Evolutionary conservation across 2,888 invertebrate genomes (phyloP), one percentile per base, ranked within the genome.

Genomic region (Epinotia bilunana): DNA sequence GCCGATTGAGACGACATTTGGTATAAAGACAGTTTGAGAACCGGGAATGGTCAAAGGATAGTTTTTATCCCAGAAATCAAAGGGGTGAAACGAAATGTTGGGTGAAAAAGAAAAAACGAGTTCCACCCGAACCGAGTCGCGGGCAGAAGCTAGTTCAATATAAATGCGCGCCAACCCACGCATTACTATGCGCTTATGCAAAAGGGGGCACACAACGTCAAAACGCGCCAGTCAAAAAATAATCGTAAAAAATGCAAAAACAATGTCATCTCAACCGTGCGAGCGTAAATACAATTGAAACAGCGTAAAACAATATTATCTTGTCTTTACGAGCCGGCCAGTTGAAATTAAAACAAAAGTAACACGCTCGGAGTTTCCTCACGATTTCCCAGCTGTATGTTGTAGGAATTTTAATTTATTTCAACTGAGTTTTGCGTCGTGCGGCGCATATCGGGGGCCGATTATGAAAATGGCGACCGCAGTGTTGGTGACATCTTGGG

Each of bases 381-480:
- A 85, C 86, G 85, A 85, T 84, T 83, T 83, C 83, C 81, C 83
- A 79, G 57, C 81, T 81, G 84, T 84, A 83, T 86, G 86, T 83
- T 84, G 83, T 74, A 81, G 79, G 86, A 87, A 86, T 88, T 88
- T 88, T 87, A 88, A 88, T 88, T 88, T 84, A 85, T 86, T 84
- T 84, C 69, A 81, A 80, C 82, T 83, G 82, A 84, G 82, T 83
- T 83, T 80, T 83, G 73, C 62, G 77, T 77, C 84, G 87, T 87
- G 88, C 78, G 78, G 78, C 78, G 87, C 83, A 83, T 84, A 84
- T 81, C 80, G 80, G 79, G 80, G 78, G 80, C 80, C 77, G 84
- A 86, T 83, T 82, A 83, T 80, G 79, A 80, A 84, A 86, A 83
- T 85, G 83, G 78, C 78, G 81, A 82, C 83, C 81, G 80, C 79